Base-by-base conservation (phyloP, 1,140 invertebrate genomes). In the Andricus grossulariae region DNA sequence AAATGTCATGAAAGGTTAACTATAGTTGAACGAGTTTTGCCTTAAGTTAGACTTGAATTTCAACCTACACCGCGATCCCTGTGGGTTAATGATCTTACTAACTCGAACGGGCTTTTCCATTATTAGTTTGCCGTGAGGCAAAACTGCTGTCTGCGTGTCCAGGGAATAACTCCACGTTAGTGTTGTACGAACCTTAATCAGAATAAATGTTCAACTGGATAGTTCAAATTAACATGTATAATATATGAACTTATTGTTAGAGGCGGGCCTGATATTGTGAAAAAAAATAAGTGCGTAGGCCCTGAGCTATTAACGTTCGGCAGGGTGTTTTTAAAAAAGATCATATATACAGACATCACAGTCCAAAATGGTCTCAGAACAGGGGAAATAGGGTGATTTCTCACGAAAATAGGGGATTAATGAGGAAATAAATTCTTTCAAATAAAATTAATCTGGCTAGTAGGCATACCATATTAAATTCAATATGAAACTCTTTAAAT, bases 81-180 rank as follows among this genome's bases (percentile, higher is more conserved):
- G 75, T 72, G 87, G 83, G 86, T 90, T 90, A 88, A 90, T 89
- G 86, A 88, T 90, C 88, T 89, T 85, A 82, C 88, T 88, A 89
- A 89, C 87, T 90, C 86, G 83, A 83, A 82, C 82, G 82, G 82
- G 86, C 88, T 89, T 87, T 89, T 88, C 84, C 88, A 88, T 89
- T 89, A 90, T 89, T 89, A 88, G 86, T 89, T 89, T 75, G 80
- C 81, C 73, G 79, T 18, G 60, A 78, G 81, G 76, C 83, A 76
- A 87, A 75, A 76, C 83, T 80, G 78, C 71, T 78, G 77, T 82
- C 82, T 81, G 80, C 78, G 81, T 85, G 81, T 55, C 74, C 57
- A 73, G 71, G 71, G 80, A 80, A 72, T 74, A 77, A 72, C 50
- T 8, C 16, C 45, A 60, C 39, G 19, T 25, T 25, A 66, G 12